Evolutionary conservation across 53 echinoderm and acorn worm genomes (phyloP).

Genomic region (Arbacia lixula): DNA sequence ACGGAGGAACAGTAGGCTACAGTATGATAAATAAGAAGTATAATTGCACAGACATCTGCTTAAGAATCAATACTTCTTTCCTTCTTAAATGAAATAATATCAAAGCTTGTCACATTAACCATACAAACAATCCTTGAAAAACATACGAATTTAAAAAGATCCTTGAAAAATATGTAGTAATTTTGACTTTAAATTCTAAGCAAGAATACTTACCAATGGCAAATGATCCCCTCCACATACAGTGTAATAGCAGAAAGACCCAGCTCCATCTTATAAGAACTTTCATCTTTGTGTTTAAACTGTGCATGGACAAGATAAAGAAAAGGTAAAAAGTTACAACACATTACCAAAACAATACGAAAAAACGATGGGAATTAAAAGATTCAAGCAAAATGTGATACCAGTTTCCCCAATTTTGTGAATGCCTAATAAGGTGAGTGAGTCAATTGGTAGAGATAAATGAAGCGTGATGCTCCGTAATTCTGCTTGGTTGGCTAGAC

Average conservation of each 20-base stretch:
- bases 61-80: neutral
- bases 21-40: no score
- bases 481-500: no score
- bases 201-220: slow-evolving; percentile 6
- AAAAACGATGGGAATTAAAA: no score
- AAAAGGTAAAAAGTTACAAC: neutral
- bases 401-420: no score
- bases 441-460: no score
- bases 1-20: no score
- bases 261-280: neutral
- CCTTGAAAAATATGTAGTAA: neutral
- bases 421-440: no score
- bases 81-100: neutral
- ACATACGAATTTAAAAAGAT: neutral
- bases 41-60: neutral
- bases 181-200: neutral
- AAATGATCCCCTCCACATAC: slow-evolving; percentile 25
- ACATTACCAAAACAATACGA: neutral
- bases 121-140: neutral
- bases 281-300: neutral
- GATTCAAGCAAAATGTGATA: no score
- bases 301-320: neutral
- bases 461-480: no score
- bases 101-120: neutral
- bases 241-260: slow-evolving; percentile 31